Evolutionary conservation across 2,113 vertebrate genomes (phyloP).

Genomic region (Aegotheles bennettii): DNA sequence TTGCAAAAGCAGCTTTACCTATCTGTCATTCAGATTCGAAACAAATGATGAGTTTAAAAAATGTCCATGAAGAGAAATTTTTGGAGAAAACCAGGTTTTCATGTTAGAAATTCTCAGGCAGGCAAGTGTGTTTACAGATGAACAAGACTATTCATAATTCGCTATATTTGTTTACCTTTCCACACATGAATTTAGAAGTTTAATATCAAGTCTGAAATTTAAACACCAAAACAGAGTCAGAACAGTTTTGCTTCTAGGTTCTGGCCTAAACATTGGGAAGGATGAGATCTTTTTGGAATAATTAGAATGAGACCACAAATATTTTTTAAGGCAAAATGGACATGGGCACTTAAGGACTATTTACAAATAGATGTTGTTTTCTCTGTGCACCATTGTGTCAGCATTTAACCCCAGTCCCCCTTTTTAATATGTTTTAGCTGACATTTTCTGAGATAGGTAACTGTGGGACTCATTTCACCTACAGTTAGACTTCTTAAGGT

Average conservation of each 20-base stretch:
- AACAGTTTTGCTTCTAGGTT: neutral
- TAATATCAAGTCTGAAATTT: neutral
- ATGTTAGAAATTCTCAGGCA: neutral
- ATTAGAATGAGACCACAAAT: neutral
- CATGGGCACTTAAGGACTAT: neutral
- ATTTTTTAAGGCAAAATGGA: neutral
- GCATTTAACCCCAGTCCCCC: rapidly evolving
- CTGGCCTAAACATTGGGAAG: neutral
- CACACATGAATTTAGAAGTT: neutral
- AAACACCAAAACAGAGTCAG: neutral
- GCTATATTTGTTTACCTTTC: neutral
- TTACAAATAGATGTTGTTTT: neutral
- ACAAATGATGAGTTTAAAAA: neutral
- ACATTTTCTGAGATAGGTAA: neutral
- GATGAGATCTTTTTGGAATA: neutral
- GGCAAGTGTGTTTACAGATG: neutral
- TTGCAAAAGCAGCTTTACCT: neutral
- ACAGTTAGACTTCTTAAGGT: neutral
- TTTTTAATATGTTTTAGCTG: neutral
- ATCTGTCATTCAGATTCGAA: neutral
- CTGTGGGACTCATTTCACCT: neutral
- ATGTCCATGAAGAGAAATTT: neutral
- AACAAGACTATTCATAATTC: neutral
- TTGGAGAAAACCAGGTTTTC: rapidly evolving
- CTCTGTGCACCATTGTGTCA: neutral